These are phyloP conservation scores for Actenoides lindsayi DNA, from an alignment of 2,113 vertebrate genomes.

Conservation along the genomic window DNA sequence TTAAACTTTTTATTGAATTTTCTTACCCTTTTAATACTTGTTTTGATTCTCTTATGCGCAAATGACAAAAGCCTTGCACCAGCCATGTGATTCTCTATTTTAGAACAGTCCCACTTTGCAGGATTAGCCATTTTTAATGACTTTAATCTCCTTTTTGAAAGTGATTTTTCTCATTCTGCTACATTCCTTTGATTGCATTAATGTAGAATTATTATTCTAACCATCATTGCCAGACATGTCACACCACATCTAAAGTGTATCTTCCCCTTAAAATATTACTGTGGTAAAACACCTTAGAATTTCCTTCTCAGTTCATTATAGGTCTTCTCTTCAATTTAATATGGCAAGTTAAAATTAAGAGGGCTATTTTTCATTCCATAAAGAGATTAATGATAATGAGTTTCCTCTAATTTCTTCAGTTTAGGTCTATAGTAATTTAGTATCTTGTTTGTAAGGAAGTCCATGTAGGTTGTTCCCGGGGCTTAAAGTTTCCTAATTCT, in stretches of 20 bases:
- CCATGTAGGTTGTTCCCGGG: neutral
- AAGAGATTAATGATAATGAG: slow-evolving; percentile 69
- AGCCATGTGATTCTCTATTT: slow-evolving; percentile 89
- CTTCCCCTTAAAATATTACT: slow-evolving; percentile 41
- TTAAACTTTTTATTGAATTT: slow-evolving; percentile 89
- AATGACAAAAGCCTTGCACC: slow-evolving; percentile 86
- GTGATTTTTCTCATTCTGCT: slow-evolving; percentile 81
- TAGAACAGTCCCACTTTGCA: slow-evolving; percentile 88
- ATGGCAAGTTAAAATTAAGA: slow-evolving; percentile 44
- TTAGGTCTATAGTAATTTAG: slow-evolving; percentile 18
- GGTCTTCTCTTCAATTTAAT: slow-evolving; percentile 28
- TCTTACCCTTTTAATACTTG: slow-evolving; percentile 80
- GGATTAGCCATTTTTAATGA: slow-evolving; percentile 95
- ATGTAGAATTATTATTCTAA: slow-evolving; percentile 79
- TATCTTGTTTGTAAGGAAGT: slow-evolving; percentile 6
- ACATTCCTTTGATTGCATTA: slow-evolving; percentile 78
- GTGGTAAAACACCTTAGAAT: slow-evolving; percentile 36
- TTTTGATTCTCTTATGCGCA: slow-evolving; percentile 81
- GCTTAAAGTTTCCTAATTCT: neutral
- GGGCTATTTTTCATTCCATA: slow-evolving; percentile 42
- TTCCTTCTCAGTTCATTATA: slow-evolving; percentile 51
- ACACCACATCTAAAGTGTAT: slow-evolving; percentile 25
- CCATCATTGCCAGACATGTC: slow-evolving; percentile 38
- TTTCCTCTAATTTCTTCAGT: slow-evolving; percentile 42
- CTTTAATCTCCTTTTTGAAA: slow-evolving; percentile 89